Percentiles rank a stretch among this genome's conserved stretches.
These are phyloP conservation scores for Coregonus suidteri DNA, from an alignment of 2,797 vertebrate genomes.

Conservation along the genomic window DNA sequence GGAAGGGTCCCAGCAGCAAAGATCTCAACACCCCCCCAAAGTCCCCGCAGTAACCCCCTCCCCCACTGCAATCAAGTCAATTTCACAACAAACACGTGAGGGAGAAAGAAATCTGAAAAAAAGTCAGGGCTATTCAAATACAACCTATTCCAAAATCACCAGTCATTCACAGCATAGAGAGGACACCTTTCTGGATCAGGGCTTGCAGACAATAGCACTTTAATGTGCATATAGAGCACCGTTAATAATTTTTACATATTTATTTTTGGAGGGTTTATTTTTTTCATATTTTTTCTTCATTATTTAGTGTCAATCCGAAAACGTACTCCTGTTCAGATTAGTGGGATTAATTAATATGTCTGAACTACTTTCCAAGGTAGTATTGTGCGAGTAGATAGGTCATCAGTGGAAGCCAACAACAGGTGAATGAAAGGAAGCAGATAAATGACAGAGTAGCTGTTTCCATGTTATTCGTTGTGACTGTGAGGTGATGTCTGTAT, in stretches of 20 bases:
- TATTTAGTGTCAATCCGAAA: slow-evolving; percentile 13
- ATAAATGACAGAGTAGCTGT: background rate
- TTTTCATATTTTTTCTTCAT: slow-evolving; percentile 29
- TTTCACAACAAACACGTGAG: slow-evolving; percentile 60
- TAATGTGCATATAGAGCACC: slow-evolving; percentile 71
- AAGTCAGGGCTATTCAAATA: slow-evolving; percentile 76
- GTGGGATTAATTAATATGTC: slow-evolving; percentile 40
- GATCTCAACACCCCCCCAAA: slow-evolving; percentile 88
- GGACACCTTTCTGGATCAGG: slow-evolving; percentile 88
- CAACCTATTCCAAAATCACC: slow-evolving; percentile 70
- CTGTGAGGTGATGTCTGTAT: slow-evolving; percentile 17
- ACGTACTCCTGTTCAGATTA: slow-evolving; percentile 19
- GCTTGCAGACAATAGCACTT: slow-evolving; percentile 83
- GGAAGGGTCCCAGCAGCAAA: slow-evolving; percentile 83
- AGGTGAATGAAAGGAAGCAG: slow-evolving; percentile 18
- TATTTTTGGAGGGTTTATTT: slow-evolving; percentile 43
- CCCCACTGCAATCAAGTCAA: slow-evolving; percentile 6
- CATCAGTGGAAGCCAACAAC: slow-evolving; percentile 26
- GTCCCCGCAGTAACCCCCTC: slow-evolving; percentile 82
- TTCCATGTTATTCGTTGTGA: slow-evolving; percentile 31
- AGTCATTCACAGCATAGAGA: slow-evolving; percentile 71
- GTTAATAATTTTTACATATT: slow-evolving; percentile 63
- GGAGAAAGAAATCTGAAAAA: slow-evolving; percentile 51
- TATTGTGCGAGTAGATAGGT: slow-evolving; percentile 14
- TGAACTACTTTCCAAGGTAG: slow-evolving; percentile 48